phyloP scores from a whole-genome alignment of 2,888 invertebrate species.

The Acrobasis repandana region DNA sequence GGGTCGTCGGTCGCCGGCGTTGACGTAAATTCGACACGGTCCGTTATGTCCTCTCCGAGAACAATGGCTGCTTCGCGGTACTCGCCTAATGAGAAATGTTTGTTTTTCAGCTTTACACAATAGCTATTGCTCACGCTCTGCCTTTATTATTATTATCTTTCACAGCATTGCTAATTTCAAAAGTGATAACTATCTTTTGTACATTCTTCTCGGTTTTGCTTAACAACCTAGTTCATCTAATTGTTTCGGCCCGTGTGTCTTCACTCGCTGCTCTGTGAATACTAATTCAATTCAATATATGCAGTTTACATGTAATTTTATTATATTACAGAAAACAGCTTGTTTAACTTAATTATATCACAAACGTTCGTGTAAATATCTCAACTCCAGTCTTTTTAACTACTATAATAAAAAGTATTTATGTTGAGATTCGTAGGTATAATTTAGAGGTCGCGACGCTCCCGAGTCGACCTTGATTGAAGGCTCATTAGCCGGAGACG shows the following conservation, averaged over 20 bases:
- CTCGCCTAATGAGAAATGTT: conserved; percentile 80
- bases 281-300: neutral
- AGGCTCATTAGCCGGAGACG: conserved; percentile 72
- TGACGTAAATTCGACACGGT: conserved; percentile 75
- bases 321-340: neutral
- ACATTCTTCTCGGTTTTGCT: conserved; percentile 27
- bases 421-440: conserved; percentile 2
- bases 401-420: conserved; percentile 14
- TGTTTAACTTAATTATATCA: conserved; percentile 7
- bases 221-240: conserved; percentile 24
- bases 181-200: conserved; percentile 51
- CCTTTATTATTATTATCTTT: conserved; percentile 67
- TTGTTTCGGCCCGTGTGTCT: conserved; percentile 23
- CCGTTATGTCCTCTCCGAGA: conserved; percentile 76
- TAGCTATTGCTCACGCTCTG: conserved; percentile 64
- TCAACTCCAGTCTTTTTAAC: neutral
- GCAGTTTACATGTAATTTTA: neutral
- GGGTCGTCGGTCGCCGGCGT: conserved; percentile 63
- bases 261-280: neutral
- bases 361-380: neutral
- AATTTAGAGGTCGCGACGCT: conserved; percentile 55
- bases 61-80: conserved; percentile 74
- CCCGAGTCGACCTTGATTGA: conserved; percentile 76
- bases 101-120: conserved; percentile 74
- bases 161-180: conserved; percentile 50